These are phyloP conservation scores for Bolinopsis microptera DNA, from an alignment of 37 sponge, comb jelly and placozoan species.

Conservation along the genomic window DNA sequence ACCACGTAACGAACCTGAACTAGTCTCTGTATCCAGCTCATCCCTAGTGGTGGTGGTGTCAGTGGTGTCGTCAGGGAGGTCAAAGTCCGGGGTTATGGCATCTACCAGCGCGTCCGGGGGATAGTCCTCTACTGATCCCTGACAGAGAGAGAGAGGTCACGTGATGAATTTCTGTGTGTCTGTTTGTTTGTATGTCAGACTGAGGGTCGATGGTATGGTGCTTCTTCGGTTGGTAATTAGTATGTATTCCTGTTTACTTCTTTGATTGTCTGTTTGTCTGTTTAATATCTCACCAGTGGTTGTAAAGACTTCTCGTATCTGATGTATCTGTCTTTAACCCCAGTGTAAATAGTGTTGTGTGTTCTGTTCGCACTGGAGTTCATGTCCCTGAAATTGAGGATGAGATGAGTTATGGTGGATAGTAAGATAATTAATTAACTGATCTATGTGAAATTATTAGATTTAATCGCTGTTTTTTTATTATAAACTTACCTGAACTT, in stretches of 20 bases:
- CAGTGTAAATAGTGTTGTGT: neutral
- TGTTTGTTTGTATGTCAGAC: too few species aligned
- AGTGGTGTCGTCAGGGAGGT: neutral
- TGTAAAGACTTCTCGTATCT: conserved; percentile 48
- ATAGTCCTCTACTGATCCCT: conserved; percentile 37
- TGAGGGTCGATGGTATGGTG: too few species aligned
- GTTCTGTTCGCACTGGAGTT: neutral
- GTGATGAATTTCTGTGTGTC: too few species aligned
- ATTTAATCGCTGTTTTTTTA: too few species aligned
- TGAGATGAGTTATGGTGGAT: neutral
- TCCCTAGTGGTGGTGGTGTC: neutral
- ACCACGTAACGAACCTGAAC: too few species aligned
- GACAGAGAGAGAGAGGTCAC: neutral
- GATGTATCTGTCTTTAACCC: neutral
- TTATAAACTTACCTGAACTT: conserved; percentile 44
- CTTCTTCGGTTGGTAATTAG: too few species aligned
- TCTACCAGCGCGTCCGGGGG: conserved; percentile 18
- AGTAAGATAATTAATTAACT: too few species aligned
- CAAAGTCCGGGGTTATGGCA: conserved; percentile 23
- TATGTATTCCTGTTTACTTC: too few species aligned
- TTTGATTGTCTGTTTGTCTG: too few species aligned
- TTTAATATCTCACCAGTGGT: conserved; percentile 30
- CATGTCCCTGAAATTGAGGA: conserved; percentile 31
- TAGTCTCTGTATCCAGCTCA: neutral
- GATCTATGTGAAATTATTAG: too few species aligned